Base-by-base conservation (phyloP, 30 jellyfish, hydroid and myxozoan genomes). In the Clytia hemisphaerica region DNA sequence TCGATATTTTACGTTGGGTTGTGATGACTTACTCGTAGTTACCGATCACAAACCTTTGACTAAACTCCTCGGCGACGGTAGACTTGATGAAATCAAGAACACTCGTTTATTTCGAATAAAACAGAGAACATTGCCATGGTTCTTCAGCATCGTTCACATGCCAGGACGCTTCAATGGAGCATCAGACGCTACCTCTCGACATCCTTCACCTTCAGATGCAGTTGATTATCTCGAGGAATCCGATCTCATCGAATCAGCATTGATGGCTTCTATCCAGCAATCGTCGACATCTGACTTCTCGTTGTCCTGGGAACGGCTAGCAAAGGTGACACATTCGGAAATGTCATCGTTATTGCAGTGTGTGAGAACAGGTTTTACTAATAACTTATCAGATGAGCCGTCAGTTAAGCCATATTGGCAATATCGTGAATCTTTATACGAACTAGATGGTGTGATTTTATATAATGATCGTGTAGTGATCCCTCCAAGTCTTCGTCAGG, bases 11-110 rank as follows among this genome's bases (percentile, higher is more conserved):
- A 57, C 70, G 5, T 40, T 2, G 3, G 57, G 54, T 21, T 57
- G 57, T 33, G 70, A 3, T 29, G 32, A 3, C 54, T 14, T 57
- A 3, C 18, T 57, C 4, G 14, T 57, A 35, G 70, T 57, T 6
- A 57, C 70, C 37, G 70, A 57, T 14, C 70, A 14, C 32, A 57
- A 57, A 14, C 70, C 70, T 40, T 40, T 57, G 57, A 57, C 70
- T 2, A 57, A 57, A 40, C 3, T 57, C 70, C 44, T 57, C 6
- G 60, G 60, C 24, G 60, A 46, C 24, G 10, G 60, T 46, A 46
- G 19, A 31, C 60, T 46, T 3, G 60, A 46, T 31, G 60, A 46
- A 46, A 46, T 46, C 24, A 3, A 9, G 2, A 57, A 57, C 42
- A 57, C 70, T 1, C 37, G 70, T 1, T 44, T 21, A 6, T 1